Conservation (phyloP, 1,140 invertebrate species). For the Anastrepha ludens region DNA sequence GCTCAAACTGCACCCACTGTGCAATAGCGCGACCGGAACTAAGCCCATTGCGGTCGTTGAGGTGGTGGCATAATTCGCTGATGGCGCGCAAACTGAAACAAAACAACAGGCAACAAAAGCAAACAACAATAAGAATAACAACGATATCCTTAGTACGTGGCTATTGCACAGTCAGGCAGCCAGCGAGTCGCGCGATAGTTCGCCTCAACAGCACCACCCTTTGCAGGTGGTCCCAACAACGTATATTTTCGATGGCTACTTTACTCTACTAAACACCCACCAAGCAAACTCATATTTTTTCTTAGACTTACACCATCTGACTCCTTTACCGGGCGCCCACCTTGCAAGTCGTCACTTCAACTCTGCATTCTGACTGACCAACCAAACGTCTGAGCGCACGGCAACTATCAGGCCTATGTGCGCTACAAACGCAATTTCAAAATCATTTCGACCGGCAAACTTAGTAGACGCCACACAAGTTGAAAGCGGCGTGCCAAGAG, state of each 20-base stretch:
- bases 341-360: background rate
- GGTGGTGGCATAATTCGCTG: constrained; percentile 7
- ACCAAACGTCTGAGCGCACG: background rate
- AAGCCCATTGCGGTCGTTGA: background rate
- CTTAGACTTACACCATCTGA: background rate
- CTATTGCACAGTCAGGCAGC: too few relatives aligned
- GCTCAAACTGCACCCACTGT: background rate
- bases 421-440: constrained; percentile 27
- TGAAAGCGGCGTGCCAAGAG: constrained; percentile 23
- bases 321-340: background rate
- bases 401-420: constrained; percentile 14
- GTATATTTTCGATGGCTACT: background rate
- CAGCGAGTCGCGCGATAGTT: background rate
- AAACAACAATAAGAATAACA: background rate
- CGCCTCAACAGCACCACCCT: background rate
- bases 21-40: background rate
- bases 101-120: background rate
- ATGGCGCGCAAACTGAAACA: constrained; percentile 5
- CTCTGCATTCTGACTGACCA: constrained; percentile 17
- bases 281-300: background rate
- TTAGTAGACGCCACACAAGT: constrained; percentile 44
- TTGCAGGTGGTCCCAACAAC: background rate
- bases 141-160: background rate
- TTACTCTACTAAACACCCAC: background rate
- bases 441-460: constrained; percentile 32